A percentile compares a stretch with the other conserved stretches of the same genome.
Evolutionary conservation across 2,888 invertebrate species (phyloP).

Genomic region (Nemotelus pantherinus): DNA sequence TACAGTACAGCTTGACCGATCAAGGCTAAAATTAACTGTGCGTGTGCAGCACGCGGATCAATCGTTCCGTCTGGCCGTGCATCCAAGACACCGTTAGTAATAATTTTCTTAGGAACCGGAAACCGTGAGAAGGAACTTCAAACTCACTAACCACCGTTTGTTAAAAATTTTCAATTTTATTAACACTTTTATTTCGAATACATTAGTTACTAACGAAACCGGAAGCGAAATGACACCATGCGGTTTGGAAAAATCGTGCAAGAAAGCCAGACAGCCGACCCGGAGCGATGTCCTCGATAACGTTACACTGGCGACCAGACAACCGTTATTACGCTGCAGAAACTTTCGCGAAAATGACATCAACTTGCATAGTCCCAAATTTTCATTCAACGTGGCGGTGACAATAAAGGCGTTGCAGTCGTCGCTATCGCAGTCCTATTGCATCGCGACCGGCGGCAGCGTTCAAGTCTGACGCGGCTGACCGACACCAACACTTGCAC

Average conservation of each 20-base stretch:
- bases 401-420: constrained; percentile 31
- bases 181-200: too few species aligned
- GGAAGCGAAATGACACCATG: constrained; percentile 12
- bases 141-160: too few species aligned
- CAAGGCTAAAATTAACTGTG: constrained; percentile 30
- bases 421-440: neutral
- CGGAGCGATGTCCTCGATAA: too few species aligned
- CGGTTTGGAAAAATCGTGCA: neutral
- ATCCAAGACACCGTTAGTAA: neutral
- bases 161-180: too few species aligned
- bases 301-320: neutral
- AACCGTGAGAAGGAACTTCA: too few species aligned
- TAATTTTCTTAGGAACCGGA: too few species aligned
- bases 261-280: neutral
- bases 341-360: constrained; percentile 37
- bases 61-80: neutral
- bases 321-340: neutral
- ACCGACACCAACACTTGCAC: constrained; percentile 33
- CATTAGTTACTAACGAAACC: neutral
- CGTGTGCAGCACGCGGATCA: constrained; percentile 16
- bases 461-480: neutral
- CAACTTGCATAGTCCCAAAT: constrained; percentile 1
- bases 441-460: constrained; percentile 18
- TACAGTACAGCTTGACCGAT: neutral
- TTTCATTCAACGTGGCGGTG: constrained; percentile 31